Conservation (phyloP, 2,888 invertebrate genomes). For the Eurois occulta region DNA sequence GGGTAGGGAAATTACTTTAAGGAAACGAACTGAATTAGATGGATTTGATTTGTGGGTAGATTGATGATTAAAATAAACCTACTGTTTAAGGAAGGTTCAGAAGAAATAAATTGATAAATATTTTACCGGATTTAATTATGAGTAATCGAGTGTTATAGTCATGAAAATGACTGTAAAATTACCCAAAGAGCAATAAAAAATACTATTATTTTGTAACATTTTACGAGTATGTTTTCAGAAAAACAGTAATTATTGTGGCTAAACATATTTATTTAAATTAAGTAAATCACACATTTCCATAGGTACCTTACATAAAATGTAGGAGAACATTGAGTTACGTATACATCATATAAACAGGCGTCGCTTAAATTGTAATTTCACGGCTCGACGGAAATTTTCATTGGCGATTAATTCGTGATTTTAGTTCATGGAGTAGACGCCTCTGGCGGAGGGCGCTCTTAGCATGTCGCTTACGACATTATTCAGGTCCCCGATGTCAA, state of each 20-base stretch:
- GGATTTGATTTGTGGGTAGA: conserved; percentile 4
- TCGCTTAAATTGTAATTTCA: conserved; percentile 89
- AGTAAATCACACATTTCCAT: conserved; percentile 13
- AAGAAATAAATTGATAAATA: background rate
- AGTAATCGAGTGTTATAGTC: background rate
- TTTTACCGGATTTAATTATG: background rate
- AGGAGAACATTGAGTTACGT: conserved; percentile 56
- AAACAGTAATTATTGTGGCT: background rate
- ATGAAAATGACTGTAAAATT: background rate
- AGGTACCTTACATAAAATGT: conserved; percentile 23
- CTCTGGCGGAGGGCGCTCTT: conserved; percentile 68
- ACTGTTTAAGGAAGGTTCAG: background rate
- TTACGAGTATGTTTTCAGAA: background rate
- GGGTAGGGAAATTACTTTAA: conserved; percentile 31
- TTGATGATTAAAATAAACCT: background rate
- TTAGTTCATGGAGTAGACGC: conserved; percentile 75
- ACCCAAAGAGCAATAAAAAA: background rate
- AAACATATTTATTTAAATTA: conserved; percentile 10
- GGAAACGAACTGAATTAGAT: conserved; percentile 1
- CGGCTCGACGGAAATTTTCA: conserved; percentile 87
- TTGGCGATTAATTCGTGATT: conserved; percentile 88
- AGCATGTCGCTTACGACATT: conserved; percentile 74
- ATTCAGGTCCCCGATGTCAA: conserved; percentile 64
- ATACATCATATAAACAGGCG: conserved; percentile 81
- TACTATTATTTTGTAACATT: background rate